phyloP scores from a whole-genome alignment of 2,888 invertebrate species.

The Ormyrus rosae region DNA sequence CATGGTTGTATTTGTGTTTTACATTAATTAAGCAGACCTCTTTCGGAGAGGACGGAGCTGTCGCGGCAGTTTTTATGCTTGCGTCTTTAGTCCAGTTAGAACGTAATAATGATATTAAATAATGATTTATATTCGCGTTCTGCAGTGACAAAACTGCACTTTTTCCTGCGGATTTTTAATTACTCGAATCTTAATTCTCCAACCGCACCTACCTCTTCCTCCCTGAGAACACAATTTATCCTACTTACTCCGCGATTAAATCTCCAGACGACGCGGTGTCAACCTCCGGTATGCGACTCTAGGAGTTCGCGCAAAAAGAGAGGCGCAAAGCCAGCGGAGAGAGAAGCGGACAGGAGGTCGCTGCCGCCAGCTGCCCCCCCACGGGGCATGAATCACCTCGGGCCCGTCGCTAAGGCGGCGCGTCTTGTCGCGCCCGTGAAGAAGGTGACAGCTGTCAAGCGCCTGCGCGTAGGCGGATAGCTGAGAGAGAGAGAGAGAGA shows the following conservation, averaged over 20 bases:
- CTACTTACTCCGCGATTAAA: slow-evolving; percentile 63
- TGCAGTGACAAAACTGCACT: no score
- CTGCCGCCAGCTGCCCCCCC: slow-evolving; percentile 63
- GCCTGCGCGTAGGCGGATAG: slow-evolving; percentile 58
- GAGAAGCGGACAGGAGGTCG: slow-evolving; percentile 68
- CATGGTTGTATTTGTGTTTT: neutral
- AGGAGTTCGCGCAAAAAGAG: neutral
- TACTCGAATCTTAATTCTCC: neutral
- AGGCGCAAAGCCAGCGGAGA: slow-evolving; percentile 19
- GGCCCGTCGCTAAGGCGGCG: slow-evolving; percentile 66
- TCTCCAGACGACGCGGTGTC: slow-evolving; percentile 60
- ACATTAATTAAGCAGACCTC: neutral
- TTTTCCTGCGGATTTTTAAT: no score
- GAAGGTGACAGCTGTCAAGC: slow-evolving; percentile 75
- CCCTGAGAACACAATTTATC: slow-evolving; percentile 11
- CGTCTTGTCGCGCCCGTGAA: slow-evolving; percentile 69
- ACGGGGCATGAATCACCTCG: slow-evolving; percentile 72
- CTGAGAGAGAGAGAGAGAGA: neutral
- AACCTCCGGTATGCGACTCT: slow-evolving; percentile 58
- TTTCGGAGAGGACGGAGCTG: no score
- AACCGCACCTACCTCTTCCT: neutral
- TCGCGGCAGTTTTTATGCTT: no score
- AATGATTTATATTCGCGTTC: no score
- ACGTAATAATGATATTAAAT: no score
- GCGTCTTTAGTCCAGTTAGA: no score